Evolutionary conservation across 2,113 vertebrate genomes (phyloP).

Genomic region (Lepisosteus osseus): DNA sequence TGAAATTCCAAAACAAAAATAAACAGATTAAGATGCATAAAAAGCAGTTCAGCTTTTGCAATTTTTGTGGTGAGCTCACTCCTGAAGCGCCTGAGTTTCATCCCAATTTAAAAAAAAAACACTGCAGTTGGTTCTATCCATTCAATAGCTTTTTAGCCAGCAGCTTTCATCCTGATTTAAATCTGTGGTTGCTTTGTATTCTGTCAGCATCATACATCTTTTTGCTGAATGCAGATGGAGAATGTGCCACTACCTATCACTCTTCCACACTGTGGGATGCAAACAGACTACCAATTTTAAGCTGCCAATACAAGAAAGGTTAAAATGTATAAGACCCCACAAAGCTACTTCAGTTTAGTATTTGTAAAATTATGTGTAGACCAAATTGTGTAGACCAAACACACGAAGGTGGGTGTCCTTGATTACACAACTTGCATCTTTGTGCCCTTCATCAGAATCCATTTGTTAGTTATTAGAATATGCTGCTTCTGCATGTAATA

Average conservation of each 20-base stretch:
- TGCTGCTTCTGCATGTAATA: background rate
- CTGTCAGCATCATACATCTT: background rate
- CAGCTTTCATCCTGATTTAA: background rate
- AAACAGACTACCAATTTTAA: constrained; percentile 27
- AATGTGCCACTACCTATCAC: constrained; percentile 24
- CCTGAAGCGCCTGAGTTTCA: background rate
- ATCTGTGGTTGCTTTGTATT: background rate
- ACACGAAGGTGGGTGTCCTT: too few relatives aligned
- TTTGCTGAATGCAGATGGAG: constrained; percentile 30
- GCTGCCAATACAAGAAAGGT: constrained; percentile 23
- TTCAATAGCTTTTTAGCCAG: background rate
- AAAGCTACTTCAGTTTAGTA: constrained; percentile 10
- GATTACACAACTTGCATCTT: too few relatives aligned
- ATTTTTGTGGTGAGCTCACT: background rate
- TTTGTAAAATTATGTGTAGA: constrained; percentile 22
- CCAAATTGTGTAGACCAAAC: too few relatives aligned
- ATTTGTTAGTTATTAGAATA: background rate
- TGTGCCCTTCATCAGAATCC: too few relatives aligned
- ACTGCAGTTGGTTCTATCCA: background rate
- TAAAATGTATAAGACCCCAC: constrained; percentile 24
- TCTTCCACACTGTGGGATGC: constrained; percentile 25
- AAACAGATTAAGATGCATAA: too few relatives aligned
- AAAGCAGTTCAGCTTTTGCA: background rate
- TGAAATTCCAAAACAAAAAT: too few relatives aligned
- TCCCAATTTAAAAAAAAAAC: background rate